Evolutionary conservation across 2,888 invertebrate species (phyloP).

Genomic region (Pammene fasciana): DNA sequence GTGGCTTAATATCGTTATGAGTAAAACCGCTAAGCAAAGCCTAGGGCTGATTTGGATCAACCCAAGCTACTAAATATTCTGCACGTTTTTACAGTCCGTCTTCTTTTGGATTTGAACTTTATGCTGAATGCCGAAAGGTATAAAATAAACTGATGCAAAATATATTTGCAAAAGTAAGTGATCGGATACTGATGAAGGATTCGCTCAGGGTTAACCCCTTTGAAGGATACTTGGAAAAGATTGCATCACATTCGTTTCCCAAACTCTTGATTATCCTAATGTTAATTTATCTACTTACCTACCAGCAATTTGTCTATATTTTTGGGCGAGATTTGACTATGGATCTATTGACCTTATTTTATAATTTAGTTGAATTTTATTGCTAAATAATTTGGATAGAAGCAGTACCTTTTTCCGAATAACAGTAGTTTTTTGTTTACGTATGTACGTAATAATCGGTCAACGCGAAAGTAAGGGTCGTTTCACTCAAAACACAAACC

Average conservation of each 20-base stretch:
- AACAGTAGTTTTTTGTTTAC: too few species aligned
- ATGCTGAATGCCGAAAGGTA: background rate
- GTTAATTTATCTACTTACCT: background rate
- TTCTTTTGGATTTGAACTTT: background rate
- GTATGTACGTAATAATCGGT: too few species aligned
- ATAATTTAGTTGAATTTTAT: too few species aligned
- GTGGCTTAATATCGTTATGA: slow-evolving; percentile 22
- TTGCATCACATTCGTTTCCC: background rate
- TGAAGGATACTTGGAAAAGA: slow-evolving; percentile 8
- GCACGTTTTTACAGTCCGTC: slow-evolving; percentile 13
- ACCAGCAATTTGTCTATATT: too few species aligned
- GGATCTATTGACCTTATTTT: too few species aligned
- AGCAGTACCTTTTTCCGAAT: too few species aligned
- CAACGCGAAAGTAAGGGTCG: too few species aligned
- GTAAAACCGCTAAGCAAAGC: slow-evolving; percentile 27
- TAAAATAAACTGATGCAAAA: background rate
- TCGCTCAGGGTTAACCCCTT: slow-evolving; percentile 15
- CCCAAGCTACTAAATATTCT: slow-evolving; percentile 1
- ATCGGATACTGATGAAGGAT: slow-evolving; percentile 19
- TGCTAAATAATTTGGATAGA: too few species aligned
- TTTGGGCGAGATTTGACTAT: too few species aligned
- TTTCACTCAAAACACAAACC: too few species aligned
- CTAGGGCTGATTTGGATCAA: slow-evolving; percentile 12
- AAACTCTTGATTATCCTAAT: background rate
- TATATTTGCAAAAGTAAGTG: slow-evolving; percentile 4